phyloP scores from a whole-genome alignment of 2,888 invertebrate genomes.

The Lissocephala sabroskyi region DNA sequence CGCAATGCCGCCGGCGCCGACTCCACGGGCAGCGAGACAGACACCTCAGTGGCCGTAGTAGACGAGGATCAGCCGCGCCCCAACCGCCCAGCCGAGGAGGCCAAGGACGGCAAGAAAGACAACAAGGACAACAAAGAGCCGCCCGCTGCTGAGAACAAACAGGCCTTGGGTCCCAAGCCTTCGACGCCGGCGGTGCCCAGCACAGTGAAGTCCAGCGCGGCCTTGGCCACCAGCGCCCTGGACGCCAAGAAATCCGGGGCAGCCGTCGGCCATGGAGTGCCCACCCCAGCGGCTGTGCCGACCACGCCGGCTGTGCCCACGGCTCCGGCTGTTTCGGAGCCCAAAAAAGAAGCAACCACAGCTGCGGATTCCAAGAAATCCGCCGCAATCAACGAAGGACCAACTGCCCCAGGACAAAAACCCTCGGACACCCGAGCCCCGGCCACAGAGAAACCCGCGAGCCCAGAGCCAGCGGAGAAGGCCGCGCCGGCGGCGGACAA shows the following conservation, averaged over 20 bases:
- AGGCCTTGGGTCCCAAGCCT: no score
- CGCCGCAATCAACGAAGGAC: neutral
- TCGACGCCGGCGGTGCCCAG: no score
- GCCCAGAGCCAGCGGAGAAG: no score
- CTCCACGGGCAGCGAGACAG: neutral
- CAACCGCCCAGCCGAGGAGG: conserved; percentile 9
- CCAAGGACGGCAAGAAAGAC: conserved; percentile 13
- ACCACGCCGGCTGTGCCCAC: no score
- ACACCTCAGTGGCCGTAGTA: neutral
- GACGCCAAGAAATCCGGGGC: no score
- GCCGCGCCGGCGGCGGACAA: neutral
- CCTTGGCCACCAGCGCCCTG: no score
- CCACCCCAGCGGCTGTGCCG: no score
- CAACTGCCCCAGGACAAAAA: neutral
- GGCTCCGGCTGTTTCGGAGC: no score
- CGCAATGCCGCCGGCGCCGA: conserved; percentile 3
- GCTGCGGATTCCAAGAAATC: neutral
- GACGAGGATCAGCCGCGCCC: neutral
- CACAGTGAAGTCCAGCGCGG: no score
- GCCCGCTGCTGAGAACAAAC: no score
- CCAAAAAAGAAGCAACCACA: neutral
- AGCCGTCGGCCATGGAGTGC: no score
- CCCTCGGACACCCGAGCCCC: neutral
- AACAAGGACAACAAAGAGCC: neutral
- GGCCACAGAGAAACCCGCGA: no score